Evolutionary conservation across 2,113 vertebrate genomes (phyloP).

Genomic region (Gnathonemus longibarbis): DNA sequence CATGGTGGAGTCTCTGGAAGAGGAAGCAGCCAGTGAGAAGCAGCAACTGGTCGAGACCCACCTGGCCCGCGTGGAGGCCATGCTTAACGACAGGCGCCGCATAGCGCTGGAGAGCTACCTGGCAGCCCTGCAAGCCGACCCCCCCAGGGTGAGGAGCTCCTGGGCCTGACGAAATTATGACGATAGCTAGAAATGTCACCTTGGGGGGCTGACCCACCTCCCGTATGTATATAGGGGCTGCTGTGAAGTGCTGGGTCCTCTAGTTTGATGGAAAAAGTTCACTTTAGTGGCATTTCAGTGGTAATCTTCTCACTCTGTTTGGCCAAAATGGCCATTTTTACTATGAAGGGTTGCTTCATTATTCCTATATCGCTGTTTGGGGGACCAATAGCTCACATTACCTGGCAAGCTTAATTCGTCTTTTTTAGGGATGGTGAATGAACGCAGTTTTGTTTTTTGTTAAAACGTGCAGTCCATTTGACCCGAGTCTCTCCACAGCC

Average conservation of each 20-base stretch:
- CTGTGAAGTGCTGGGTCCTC: not conserved
- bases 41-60: slow-evolving; percentile 96
- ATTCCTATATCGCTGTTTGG: not conserved
- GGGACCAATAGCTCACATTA: not conserved
- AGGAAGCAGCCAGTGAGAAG: slow-evolving; percentile 88
- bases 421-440: not conserved
- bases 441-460: not conserved
- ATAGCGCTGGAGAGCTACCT: slow-evolving; percentile 89
- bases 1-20: slow-evolving; percentile 88
- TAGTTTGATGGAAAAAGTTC: not conserved
- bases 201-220: not conserved
- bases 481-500: slow-evolving; percentile 54
- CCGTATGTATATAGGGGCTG: not conserved
- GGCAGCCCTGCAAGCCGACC: slow-evolving; percentile 76
- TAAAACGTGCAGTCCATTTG: not conserved
- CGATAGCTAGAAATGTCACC: not conserved
- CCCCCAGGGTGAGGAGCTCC: slow-evolving; percentile 66
- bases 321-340: not conserved
- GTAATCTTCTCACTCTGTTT: not conserved
- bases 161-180: not conserved
- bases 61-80: slow-evolving; percentile 87
- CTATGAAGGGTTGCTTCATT: not conserved
- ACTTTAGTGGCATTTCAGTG: not conserved
- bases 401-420: not conserved
- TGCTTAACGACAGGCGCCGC: slow-evolving; percentile 84